Conservation (phyloP, 2,797 vertebrate genomes). For the Hemitrygon akajei region DNA sequence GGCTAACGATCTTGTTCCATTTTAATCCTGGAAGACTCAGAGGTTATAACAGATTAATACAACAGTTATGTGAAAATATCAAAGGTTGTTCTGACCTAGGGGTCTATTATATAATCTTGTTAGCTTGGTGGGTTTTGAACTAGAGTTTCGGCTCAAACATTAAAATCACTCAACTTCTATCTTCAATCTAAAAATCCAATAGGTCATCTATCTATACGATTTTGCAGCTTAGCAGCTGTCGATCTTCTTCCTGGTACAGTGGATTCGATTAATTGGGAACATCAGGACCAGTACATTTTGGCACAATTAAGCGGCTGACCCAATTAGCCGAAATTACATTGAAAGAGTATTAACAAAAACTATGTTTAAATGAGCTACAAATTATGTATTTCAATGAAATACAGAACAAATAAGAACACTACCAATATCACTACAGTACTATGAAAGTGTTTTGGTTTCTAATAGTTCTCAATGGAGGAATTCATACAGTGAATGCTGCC, state of each 20-base stretch:
- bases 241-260: not conserved
- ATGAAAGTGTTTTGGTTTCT: too few species aligned
- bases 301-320: too few species aligned
- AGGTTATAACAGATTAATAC: conserved; percentile 13
- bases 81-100: conserved; percentile 1
- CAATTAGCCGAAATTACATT: too few species aligned
- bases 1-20: conserved; percentile 17
- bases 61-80: conserved; percentile 18
- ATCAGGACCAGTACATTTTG: too few species aligned
- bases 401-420: too few species aligned
- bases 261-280: too few species aligned
- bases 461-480: too few species aligned
- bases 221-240: not conserved
- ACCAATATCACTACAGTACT: too few species aligned
- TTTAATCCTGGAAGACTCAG: not conserved
- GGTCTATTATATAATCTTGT: not conserved
- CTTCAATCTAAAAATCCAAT: not conserved
- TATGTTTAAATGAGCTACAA: too few species aligned
- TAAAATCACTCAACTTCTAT: not conserved
- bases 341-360: too few species aligned
- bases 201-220: not conserved
- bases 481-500: too few species aligned
- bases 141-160: not conserved
- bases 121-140: not conserved
- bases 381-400: too few species aligned